These are phyloP conservation scores for Tetramorium alpestre DNA, from an alignment of 1,140 invertebrate species.

Conservation along the genomic window DNA sequence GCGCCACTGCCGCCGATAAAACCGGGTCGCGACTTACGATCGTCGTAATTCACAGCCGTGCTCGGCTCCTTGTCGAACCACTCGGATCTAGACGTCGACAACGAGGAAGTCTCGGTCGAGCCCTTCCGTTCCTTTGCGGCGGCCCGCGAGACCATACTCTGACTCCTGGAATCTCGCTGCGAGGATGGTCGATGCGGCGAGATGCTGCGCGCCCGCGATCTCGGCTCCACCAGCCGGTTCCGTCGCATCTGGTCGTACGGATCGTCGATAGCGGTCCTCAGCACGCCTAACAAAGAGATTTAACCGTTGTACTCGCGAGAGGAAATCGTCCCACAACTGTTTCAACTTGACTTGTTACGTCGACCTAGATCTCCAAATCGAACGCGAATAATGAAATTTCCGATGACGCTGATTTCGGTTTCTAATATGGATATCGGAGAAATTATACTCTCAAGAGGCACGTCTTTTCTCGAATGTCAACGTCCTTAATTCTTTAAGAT, in stretches of 20 bases:
- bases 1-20: constrained; percentile 44
- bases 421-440: background rate
- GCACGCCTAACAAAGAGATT: constrained; percentile 76
- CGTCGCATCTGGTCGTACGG: constrained; percentile 93
- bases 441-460: background rate
- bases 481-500: background rate
- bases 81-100: constrained; percentile 69
- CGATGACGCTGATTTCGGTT: background rate
- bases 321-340: background rate
- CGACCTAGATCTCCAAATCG: constrained; percentile 20
- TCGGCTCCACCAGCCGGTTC: constrained; percentile 89
- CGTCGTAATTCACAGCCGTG: constrained; percentile 63
- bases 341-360: constrained; percentile 1
- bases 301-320: constrained; percentile 16
- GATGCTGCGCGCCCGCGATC: constrained; percentile 88
- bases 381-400: constrained; percentile 15
- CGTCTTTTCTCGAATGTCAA: background rate
- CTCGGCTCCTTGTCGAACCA: constrained; percentile 80
- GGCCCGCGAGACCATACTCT: constrained; percentile 85
- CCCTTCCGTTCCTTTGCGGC: constrained; percentile 71
- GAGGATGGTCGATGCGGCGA: constrained; percentile 85
- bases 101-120: constrained; percentile 48
- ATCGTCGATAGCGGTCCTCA: constrained; percentile 85
- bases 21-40: constrained; percentile 64
- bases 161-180: constrained; percentile 85